Conservation (phyloP, 2,113 vertebrate genomes). For the Silurus meridionalis region DNA sequence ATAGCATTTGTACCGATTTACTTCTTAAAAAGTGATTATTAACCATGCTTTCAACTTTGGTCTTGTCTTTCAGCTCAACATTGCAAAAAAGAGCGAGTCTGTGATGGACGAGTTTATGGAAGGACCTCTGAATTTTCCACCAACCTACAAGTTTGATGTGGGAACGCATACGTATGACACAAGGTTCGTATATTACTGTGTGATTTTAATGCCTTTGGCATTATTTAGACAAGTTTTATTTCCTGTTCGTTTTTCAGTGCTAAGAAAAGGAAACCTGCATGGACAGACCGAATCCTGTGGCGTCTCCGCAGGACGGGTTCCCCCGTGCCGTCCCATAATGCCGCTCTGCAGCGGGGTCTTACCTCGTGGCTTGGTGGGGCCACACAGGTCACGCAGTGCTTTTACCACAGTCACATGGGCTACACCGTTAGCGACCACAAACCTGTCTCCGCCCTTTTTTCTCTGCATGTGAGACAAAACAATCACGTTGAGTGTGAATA, state of each 20-base stretch:
- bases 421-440: conserved; percentile 95
- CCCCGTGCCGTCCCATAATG: conserved; percentile 72
- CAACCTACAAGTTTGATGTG: conserved; percentile 97
- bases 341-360: conserved; percentile 72
- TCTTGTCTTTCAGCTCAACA: conserved; percentile 82
- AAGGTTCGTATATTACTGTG: conserved; percentile 73
- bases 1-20: neutral
- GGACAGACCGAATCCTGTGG: conserved; percentile 98
- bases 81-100: conserved; percentile 87
- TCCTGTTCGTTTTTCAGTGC: conserved; percentile 68
- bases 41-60: conserved; percentile 6
- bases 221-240: neutral
- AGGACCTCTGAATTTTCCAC: conserved; percentile 88
- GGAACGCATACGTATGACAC: conserved; percentile 96
- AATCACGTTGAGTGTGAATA: neutral
- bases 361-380: conserved; percentile 70
- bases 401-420: conserved; percentile 93
- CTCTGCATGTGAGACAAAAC: conserved; percentile 80
- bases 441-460: conserved; percentile 87
- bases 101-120: conserved; percentile 92
- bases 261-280: conserved; percentile 96
- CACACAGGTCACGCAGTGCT: conserved; percentile 83
- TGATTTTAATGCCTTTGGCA: neutral
- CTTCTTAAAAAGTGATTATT: neutral
- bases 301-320: conserved; percentile 81